Evolutionary conservation across 2,113 vertebrate species (phyloP).

Genomic region (Lichenostomus cassidix): DNA sequence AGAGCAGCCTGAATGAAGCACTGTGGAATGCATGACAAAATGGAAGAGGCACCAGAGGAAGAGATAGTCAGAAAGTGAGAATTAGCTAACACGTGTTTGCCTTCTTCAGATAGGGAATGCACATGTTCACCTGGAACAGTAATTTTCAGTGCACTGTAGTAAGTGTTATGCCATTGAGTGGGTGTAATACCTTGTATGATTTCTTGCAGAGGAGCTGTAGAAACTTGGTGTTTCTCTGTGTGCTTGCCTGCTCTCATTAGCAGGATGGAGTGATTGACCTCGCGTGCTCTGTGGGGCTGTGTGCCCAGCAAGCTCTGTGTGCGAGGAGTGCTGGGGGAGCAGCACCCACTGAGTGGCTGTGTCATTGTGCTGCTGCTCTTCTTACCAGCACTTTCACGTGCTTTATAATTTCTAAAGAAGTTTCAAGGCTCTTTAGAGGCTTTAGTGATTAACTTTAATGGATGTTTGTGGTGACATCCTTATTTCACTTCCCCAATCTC

Average conservation of each 20-base stretch:
- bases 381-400: background rate
- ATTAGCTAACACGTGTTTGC: rapidly evolving
- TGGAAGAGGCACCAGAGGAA: background rate
- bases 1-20: background rate
- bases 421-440: background rate
- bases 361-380: background rate
- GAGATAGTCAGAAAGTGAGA: background rate
- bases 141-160: background rate
- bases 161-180: too few relatives aligned
- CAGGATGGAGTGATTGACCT: background rate
- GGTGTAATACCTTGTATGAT: background rate
- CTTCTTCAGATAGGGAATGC: background rate
- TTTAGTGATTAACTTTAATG: background rate
- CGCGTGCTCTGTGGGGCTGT: background rate
- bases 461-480: background rate
- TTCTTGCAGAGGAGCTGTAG: background rate
- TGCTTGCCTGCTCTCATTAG: background rate
- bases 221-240: background rate
- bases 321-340: background rate
- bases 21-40: background rate
- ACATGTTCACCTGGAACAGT: background rate
- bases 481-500: background rate
- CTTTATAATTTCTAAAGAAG: background rate
- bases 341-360: rapidly evolving
- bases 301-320: background rate